Base-by-base conservation (phyloP, 2,113 vertebrate species). In the Gymnogyps californianus region DNA sequence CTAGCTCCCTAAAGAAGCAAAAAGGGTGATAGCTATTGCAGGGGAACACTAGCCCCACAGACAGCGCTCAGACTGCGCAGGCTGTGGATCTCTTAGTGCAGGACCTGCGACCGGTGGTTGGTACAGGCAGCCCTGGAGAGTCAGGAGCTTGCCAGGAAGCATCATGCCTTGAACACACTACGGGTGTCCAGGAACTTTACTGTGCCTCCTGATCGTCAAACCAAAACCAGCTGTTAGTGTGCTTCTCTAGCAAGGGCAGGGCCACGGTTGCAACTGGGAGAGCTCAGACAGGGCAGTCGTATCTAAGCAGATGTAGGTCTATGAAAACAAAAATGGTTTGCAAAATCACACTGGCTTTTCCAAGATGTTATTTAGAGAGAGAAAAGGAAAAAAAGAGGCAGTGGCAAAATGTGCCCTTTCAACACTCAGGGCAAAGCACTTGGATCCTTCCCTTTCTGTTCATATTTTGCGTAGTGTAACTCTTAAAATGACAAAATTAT, bases 1-100 rank as follows among this genome's bases (percentile, higher is more conserved):
- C 99, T 85, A 99, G 98, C 93, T 99, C 99, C 96, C 99, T 99
- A 97, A 59, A 55, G 75, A 91, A 79, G 94, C 67, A 97, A 42
- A 85, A 88, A 94, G 31, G 20, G 61, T 32, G 44, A 83, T 7
- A 89, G 74, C 34, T 94, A 7, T 87, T 74, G 79, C 42, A 81
- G 42, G 40, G 51, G 64, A 82, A 57, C 15, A 8, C 10, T 2
- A 52, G 11, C 34, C 61, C 44, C 44, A 52, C 25, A 49, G 21
- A 55, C 54, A 0, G 0, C 0, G 0, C 72, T 86, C 47, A 5
- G 29, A 18, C 46, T 28, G 19, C 10, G 0, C 19, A 12, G 58
- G 34, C 67, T 78, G 29, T 8, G 38, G 34, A 31, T 58, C 47
- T 70, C 42, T 22, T 44, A 21, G 16, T 6, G 36, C 65, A 84